Evolutionary conservation across 2,888 invertebrate species (phyloP).

Genomic region (Disparrhopalites patrizii): DNA sequence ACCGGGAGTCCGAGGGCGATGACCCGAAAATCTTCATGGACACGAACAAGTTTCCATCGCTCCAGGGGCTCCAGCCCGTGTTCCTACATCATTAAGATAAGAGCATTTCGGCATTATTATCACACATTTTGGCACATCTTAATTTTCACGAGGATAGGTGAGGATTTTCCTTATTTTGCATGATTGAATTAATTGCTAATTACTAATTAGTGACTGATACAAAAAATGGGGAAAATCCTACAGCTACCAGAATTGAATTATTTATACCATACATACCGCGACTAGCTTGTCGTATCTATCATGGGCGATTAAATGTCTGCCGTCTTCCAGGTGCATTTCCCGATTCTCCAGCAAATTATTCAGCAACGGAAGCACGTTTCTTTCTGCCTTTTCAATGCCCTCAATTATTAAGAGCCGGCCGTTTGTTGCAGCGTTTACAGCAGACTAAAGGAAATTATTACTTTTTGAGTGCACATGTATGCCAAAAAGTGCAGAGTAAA

Average conservation of each 20-base stretch:
- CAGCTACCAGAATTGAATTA: too few species aligned
- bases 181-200: too few species aligned
- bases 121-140: too few species aligned
- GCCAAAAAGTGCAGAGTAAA: not conserved
- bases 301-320: slow-evolving; percentile 84
- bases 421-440: slow-evolving; percentile 84
- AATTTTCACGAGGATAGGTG: too few species aligned
- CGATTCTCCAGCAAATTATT: slow-evolving; percentile 95
- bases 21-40: slow-evolving; percentile 87
- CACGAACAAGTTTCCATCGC: slow-evolving; percentile 82
- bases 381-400: slow-evolving; percentile 95
- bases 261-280: slow-evolving; percentile 63
- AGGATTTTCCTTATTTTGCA: too few species aligned
- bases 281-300: slow-evolving; percentile 83
- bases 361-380: slow-evolving; percentile 91
- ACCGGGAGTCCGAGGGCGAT: slow-evolving; percentile 89
- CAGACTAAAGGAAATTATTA: slow-evolving; percentile 65
- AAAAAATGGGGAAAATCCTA: too few species aligned
- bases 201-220: too few species aligned
- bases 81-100: slow-evolving; percentile 59
- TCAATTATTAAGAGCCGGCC: slow-evolving; percentile 87
- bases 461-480: too few species aligned
- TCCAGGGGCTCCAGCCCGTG: slow-evolving; percentile 74
- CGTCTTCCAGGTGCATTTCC: slow-evolving; percentile 98
- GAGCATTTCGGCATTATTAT: too few species aligned